Evolutionary conservation across 2,888 invertebrate species (phyloP).

Genomic region (Phengaris alcon): DNA sequence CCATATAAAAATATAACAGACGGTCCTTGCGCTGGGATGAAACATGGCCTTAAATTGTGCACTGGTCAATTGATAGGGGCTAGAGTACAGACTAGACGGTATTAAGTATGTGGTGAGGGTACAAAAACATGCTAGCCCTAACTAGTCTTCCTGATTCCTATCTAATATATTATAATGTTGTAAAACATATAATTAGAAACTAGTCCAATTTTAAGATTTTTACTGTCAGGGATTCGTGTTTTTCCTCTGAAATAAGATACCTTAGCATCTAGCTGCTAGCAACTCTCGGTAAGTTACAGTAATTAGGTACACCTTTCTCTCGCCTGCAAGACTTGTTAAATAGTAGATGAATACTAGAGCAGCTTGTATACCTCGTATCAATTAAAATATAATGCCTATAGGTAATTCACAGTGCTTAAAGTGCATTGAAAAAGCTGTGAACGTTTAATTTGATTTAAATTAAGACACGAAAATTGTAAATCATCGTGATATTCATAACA

Average conservation of each 20-base stretch:
- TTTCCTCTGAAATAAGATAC: background rate
- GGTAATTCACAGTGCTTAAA: background rate
- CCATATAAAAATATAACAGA: constrained; percentile 44
- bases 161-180: background rate
- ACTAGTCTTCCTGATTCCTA: background rate
- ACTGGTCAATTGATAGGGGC: constrained; percentile 21
- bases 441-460: background rate
- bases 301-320: background rate
- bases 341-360: background rate
- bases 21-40: constrained; percentile 34
- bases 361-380: background rate
- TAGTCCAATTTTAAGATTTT: background rate
- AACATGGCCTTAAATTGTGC: constrained; percentile 25
- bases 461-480: constrained; percentile 15
- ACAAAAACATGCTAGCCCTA: constrained; percentile 5
- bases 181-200: background rate
- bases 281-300: background rate
- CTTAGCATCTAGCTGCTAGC: background rate
- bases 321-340: background rate
- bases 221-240: background rate
- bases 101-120: background rate
- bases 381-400: background rate
- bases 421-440: background rate
- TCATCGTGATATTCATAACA: constrained; percentile 4
- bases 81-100: background rate